A percentile compares a stretch with the other conserved stretches of the same genome.
phyloP scores from a whole-genome alignment of 2,113 vertebrate species.

The Cichladusa arquata region DNA sequence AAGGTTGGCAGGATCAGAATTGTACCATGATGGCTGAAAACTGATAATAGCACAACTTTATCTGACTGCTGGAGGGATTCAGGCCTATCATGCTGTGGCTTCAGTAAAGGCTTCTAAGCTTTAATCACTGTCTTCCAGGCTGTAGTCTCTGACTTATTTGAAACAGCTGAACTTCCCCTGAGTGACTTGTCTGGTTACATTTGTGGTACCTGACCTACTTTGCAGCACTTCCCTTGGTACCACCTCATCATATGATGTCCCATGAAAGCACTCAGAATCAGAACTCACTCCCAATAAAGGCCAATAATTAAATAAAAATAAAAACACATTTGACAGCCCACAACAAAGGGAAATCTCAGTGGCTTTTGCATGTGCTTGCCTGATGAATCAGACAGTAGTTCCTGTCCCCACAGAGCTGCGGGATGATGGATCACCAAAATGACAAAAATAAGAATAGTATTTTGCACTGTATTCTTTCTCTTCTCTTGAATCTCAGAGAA shows the following conservation, averaged over 20 bases:
- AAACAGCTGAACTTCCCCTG: constrained; percentile 44
- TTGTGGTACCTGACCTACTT: constrained; percentile 66
- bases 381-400: constrained; percentile 45
- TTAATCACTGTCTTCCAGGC: constrained; percentile 35
- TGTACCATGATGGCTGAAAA: background rate
- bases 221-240: constrained; percentile 43
- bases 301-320: constrained; percentile 57
- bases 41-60: background rate
- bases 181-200: constrained; percentile 56
- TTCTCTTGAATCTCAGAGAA: constrained; percentile 6
- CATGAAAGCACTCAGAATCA: constrained; percentile 41
- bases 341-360: constrained; percentile 49
- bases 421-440: constrained; percentile 38
- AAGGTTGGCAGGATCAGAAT: background rate
- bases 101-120: constrained; percentile 22
- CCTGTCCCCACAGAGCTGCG: constrained; percentile 3
- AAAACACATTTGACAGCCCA: constrained; percentile 61
- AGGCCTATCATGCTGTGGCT: background rate
- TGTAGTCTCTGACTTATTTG: constrained; percentile 36
- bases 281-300: constrained; percentile 44
- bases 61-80: background rate
- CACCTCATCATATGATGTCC: constrained; percentile 32
- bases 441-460: background rate
- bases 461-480: background rate
- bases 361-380: constrained; percentile 52